phyloP scores from a whole-genome alignment of 1,140 invertebrate genomes.

The Neotoxoptera formosana region DNA sequence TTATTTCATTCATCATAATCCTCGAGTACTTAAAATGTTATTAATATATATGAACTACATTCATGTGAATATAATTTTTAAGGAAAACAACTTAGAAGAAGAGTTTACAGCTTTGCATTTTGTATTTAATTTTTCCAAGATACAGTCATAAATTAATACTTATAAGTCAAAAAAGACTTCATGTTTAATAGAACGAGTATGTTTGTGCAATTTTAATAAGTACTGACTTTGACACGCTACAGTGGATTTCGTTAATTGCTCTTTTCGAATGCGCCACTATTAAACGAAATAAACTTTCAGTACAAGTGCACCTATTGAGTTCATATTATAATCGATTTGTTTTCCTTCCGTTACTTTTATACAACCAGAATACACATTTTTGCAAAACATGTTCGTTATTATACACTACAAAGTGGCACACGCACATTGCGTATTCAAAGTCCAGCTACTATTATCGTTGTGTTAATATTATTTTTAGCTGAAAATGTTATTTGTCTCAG shows the following conservation, averaged over 20 bases:
- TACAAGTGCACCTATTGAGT: not conserved
- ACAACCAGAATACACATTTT: not conserved
- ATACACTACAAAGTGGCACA: not conserved
- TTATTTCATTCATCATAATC: not conserved
- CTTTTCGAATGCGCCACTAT: not conserved
- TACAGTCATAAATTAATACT: not conserved
- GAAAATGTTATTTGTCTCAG: not conserved
- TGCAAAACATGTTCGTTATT: not conserved
- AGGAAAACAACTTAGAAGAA: not conserved
- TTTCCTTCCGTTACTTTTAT: not conserved
- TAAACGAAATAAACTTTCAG: not conserved
- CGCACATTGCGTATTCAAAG: not conserved
- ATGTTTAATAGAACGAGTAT: not conserved
- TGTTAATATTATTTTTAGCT: not conserved
- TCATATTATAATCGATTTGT: not conserved
- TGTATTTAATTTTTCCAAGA: not conserved
- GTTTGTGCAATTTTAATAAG: not conserved
- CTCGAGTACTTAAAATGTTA: not conserved
- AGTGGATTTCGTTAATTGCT: not conserved
- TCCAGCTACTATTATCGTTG: not conserved
- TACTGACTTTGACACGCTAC: constrained; percentile 27
- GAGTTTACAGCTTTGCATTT: not conserved
- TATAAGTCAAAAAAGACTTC: not conserved
- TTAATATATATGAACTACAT: not conserved
- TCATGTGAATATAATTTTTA: not conserved